Evolutionary conservation across 2,113 vertebrate genomes (phyloP).

Genomic region (Platysternon megacephalum): DNA sequence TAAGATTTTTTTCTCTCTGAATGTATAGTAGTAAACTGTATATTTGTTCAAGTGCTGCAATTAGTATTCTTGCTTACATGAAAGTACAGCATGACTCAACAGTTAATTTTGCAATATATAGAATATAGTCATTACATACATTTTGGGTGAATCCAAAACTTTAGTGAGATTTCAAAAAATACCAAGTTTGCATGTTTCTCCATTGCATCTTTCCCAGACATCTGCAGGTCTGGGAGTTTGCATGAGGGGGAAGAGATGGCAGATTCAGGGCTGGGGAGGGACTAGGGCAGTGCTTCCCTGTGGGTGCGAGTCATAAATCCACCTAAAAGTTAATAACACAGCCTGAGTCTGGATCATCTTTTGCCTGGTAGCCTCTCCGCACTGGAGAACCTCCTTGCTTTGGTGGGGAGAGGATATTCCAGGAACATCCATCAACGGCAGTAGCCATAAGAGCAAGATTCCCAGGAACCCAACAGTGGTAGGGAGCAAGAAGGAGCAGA

Average conservation of each 20-base stretch:
- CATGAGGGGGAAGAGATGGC: accelerated
- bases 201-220: not conserved
- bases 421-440: not conserved
- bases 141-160: not conserved
- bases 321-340: not conserved
- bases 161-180: not conserved
- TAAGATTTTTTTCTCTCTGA: not conserved
- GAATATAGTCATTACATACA: not conserved
- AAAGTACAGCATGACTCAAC: not conserved
- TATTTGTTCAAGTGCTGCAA: not conserved
- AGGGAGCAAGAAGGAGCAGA: not conserved
- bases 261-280: not conserved
- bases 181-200: not conserved
- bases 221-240: not conserved
- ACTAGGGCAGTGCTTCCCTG: not conserved
- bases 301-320: not conserved
- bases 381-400: not conserved
- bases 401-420: not conserved
- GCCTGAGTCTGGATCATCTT: not conserved
- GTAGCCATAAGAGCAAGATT: not conserved
- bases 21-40: not conserved
- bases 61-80: not conserved
- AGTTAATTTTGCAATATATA: not conserved
- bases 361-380: not conserved
- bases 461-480: not conserved